A percentile compares a stretch with the other conserved stretches of the same genome.
These are phyloP conservation scores for Achatina immaculata DNA, from an alignment of 1,140 invertebrate genomes.

Conservation along the genomic window DNA sequence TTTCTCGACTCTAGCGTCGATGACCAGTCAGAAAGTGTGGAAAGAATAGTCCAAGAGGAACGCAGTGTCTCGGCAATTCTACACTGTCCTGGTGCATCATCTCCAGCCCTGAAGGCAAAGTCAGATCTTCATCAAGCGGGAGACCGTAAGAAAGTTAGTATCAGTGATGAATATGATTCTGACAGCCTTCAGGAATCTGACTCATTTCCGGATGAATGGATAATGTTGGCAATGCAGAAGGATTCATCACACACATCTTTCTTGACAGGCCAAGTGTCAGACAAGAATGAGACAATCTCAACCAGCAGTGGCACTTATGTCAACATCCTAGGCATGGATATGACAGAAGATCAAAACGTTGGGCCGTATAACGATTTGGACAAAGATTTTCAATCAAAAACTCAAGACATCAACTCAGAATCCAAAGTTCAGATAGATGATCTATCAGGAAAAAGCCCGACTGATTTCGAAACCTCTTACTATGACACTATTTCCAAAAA, in stretches of 20 bases:
- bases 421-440: no score
- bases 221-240: neutral
- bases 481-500: neutral
- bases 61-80: no score
- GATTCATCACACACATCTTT: neutral
- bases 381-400: no score
- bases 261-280: neutral
- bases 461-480: neutral
- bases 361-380: no score
- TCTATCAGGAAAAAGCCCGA: neutral
- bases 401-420: neutral
- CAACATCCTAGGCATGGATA: neutral
- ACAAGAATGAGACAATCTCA: neutral
- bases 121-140: no score
- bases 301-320: neutral
- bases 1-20: neutral
- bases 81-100: no score
- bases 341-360: neutral
- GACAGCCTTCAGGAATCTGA: neutral
- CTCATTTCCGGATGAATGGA: constrained; percentile 13
- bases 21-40: neutral
- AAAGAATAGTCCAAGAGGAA: no score
- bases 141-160: neutral
- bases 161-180: neutral
- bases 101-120: no score